Evolutionary conservation across 1,140 invertebrate genomes (phyloP).

Genomic region (Onthophagus taurus): DNA sequence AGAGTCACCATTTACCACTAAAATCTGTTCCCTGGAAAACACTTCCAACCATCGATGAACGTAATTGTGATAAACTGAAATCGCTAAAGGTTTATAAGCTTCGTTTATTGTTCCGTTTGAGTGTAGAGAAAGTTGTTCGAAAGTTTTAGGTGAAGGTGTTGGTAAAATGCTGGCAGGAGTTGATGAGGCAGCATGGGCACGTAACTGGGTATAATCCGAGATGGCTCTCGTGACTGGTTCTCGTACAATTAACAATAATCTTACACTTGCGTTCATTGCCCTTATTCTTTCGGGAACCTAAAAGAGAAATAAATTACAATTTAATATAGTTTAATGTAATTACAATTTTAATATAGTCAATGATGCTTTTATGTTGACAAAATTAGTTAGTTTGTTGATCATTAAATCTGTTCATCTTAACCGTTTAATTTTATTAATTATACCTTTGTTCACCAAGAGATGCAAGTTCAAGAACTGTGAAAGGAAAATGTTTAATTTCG

Average conservation of each 20-base stretch:
- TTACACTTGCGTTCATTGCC: slow-evolving; percentile 88
- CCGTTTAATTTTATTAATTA: no score
- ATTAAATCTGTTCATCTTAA: no score
- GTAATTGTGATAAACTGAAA: slow-evolving; percentile 79
- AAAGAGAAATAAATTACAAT: slow-evolving; percentile 18
- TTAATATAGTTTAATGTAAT: not conserved
- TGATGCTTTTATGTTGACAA: no score
- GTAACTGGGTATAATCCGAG: slow-evolving; percentile 89
- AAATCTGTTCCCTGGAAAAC: slow-evolving; percentile 82
- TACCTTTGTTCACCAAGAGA: not conserved
- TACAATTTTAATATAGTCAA: not conserved
- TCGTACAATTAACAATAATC: slow-evolving; percentile 87
- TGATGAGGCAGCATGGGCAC: slow-evolving; percentile 63
- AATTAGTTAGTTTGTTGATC: no score
- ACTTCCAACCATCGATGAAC: slow-evolving; percentile 75
- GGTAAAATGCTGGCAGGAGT: slow-evolving; percentile 44
- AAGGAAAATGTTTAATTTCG: no score
- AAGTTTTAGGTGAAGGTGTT: slow-evolving; percentile 46
- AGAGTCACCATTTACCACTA: slow-evolving; percentile 91
- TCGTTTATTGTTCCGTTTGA: slow-evolving; percentile 76
- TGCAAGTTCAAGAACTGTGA: no score
- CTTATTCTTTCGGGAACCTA: slow-evolving; percentile 78
- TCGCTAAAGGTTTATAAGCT: slow-evolving; percentile 59
- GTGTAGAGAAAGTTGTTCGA: slow-evolving; percentile 72
- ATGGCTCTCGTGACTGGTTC: slow-evolving; percentile 93